Evolutionary conservation across 1,140 invertebrate genomes (phyloP).

Genomic region (Drosophila hydei): DNA sequence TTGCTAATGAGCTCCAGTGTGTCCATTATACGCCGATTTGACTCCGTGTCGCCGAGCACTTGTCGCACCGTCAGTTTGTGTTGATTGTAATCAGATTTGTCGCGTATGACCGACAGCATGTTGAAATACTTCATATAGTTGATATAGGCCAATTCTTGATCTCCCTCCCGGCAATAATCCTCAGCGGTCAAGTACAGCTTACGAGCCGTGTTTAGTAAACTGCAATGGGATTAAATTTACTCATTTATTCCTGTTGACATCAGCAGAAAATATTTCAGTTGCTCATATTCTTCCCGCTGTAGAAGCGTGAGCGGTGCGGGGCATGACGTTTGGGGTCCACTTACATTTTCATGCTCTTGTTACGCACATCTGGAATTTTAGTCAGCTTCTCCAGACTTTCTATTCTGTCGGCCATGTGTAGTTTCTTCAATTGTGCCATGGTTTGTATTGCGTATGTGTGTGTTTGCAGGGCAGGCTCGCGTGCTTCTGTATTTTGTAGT

Average conservation of each 20-base stretch:
- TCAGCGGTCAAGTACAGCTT: constrained; percentile 86
- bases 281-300: constrained; percentile 3
- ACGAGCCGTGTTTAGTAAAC: constrained; percentile 85
- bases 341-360: constrained; percentile 85
- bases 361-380: constrained; percentile 85
- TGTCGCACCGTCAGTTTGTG: constrained; percentile 86
- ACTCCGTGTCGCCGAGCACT: constrained; percentile 85
- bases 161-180: constrained; percentile 84
- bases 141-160: constrained; percentile 89
- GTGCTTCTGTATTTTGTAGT: not conserved
- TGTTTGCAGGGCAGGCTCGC: not conserved
- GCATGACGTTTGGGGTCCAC: constrained; percentile 47
- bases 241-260: constrained; percentile 10
- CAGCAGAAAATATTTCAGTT: constrained; percentile 22
- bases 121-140: constrained; percentile 89
- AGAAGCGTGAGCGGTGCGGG: not conserved
- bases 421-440: constrained; percentile 84
- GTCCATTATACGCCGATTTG: constrained; percentile 85
- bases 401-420: constrained; percentile 85
- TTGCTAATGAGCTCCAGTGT: constrained; percentile 85
- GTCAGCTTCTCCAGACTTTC: constrained; percentile 85
- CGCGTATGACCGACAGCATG: constrained; percentile 85
- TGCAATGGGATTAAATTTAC: constrained; percentile 19
- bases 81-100: constrained; percentile 85
- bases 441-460: constrained; percentile 1